Evolutionary conservation across 2,113 vertebrate species (phyloP), one percentile per base, ranked within the genome.

Genomic region (Bubo bubo): DNA sequence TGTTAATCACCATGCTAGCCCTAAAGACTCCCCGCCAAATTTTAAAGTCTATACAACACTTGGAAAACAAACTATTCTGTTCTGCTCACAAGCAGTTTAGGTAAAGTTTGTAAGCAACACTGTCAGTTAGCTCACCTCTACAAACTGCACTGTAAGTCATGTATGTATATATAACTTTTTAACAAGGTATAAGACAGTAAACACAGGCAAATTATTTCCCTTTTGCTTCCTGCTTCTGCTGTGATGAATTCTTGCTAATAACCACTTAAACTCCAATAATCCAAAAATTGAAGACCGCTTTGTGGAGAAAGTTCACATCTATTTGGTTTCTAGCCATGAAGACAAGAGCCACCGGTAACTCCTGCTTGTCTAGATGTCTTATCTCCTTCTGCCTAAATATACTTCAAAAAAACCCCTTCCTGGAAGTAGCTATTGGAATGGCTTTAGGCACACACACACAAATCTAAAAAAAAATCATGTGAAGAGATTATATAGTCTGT

Each of bases 241-340:
- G 13, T 53, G 41, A 19, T 2, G 12, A 55, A 50, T 12, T 85
- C 55, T 37, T 21, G 19, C 26, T 76, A 59, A 18, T 9, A 53
- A 58, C 24, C 10, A 14, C 41, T 20, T 5, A 12, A 64, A 35
- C 23, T 21, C 35, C 84, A 45, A 6, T 2, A 27, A 27, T 3
- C 26, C 14, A n/a, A 70, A 66, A 19, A 5, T 28, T 21, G 24
- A 52, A 21, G 58, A 24, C 20, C 23, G 13, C 30, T 53, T 19
- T 22, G 49, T 23, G 12, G 35, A 32, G 37, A 19, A 63, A 55
- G 50, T 2, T 26, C 12, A 7, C 0, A 7, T 0, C 0, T 4
- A 9, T 22, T 43, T 32, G 17, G 10, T 11, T 32, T 62, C 64
- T 1, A 55, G 15, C 23, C 28, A 16, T 0, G 12, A 27, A 53